A percentile compares a stretch with the other conserved stretches of the same genome.
Conservation (phyloP, 2,888 invertebrate genomes). For the Hermaeophaga mercurialis region DNA sequence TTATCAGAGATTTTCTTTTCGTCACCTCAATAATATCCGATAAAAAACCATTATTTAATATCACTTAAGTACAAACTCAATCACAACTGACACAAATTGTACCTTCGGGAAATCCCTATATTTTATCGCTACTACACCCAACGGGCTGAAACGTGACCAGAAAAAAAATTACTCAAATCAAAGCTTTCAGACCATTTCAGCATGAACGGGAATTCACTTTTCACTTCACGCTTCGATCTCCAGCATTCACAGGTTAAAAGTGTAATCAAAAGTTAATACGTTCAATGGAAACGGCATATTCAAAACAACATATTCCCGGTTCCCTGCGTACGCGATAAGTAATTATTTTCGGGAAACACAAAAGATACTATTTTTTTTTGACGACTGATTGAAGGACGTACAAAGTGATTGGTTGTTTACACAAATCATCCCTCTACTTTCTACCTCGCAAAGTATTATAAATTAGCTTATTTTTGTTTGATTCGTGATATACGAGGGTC, state of each 20-base stretch:
- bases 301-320: background rate
- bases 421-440: too few species aligned
- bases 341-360: too few species aligned
- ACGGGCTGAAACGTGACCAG: background rate
- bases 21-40: too few species aligned
- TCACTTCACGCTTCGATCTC: constrained; percentile 1
- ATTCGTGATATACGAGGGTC: too few species aligned
- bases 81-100: background rate
- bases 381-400: too few species aligned
- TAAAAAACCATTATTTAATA: background rate
- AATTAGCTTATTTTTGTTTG: too few species aligned
- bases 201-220: background rate
- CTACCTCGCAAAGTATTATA: too few species aligned
- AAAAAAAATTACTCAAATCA: background rate
- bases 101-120: background rate
- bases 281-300: background rate
- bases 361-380: too few species aligned
- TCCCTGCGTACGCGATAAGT: too few species aligned
- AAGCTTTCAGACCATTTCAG: background rate
- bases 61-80: background rate
- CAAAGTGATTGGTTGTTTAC: too few species aligned
- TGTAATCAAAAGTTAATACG: background rate
- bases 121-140: background rate
- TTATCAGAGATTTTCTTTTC: too few species aligned
- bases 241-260: background rate